phyloP scores from a whole-genome alignment of 2,797 vertebrate species.

The Gadopsis bispinosus region DNA sequence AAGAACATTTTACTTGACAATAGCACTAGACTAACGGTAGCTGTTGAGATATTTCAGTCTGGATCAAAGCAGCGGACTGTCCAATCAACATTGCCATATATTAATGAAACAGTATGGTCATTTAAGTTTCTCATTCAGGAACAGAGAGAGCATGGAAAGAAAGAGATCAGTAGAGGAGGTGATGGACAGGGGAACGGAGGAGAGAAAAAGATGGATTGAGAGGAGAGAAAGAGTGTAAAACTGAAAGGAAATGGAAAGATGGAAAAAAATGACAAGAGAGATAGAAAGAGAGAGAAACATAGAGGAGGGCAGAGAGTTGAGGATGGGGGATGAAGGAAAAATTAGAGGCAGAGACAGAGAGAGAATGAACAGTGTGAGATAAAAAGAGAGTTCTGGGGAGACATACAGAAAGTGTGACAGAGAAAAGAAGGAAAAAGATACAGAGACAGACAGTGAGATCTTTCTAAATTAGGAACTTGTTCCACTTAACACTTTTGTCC shows the following conservation, averaged over 20 bases:
- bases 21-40: not conserved
- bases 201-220: not conserved
- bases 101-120: not conserved
- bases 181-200: not conserved
- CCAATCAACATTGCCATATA: not conserved
- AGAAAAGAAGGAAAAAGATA: not conserved
- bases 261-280: not conserved
- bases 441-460: constrained; percentile 11
- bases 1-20: not conserved
- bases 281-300: not conserved
- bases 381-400: not conserved
- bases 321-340: not conserved
- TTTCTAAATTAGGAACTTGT: constrained; percentile 59
- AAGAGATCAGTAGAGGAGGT: not conserved
- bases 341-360: not conserved
- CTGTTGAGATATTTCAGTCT: not conserved
- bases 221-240: not conserved
- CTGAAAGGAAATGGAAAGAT: not conserved
- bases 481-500: constrained; percentile 45
- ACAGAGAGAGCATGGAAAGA: not conserved
- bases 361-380: no score
- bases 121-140: not conserved
- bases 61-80: not conserved
- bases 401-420: not conserved
- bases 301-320: not conserved